phyloP scores from a whole-genome alignment of 2,888 invertebrate genomes.

The Ectobius pallidus region DNA sequence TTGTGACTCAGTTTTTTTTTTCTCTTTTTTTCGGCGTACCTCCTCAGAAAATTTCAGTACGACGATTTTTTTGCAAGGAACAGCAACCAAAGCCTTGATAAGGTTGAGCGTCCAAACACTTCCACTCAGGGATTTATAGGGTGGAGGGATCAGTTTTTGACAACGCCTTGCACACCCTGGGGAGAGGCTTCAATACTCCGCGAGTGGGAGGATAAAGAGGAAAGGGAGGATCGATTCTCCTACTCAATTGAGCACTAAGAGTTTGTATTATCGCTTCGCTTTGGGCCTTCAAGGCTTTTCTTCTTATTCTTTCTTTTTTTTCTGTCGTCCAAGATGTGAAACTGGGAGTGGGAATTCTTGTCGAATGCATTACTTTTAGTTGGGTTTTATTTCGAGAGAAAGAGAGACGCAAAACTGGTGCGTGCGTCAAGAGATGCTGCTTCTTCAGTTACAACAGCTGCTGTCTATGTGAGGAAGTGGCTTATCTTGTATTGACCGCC shows the following conservation, averaged over 20 bases:
- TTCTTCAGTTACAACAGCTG: no score
- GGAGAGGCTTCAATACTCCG: background rate
- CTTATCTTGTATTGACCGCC: no score
- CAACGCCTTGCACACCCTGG: background rate
- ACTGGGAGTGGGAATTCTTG: conserved; percentile 33
- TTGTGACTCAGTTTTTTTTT: no score
- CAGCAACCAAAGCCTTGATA: no score
- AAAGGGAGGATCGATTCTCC: background rate
- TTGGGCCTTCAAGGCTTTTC: background rate
- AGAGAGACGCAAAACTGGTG: no score
- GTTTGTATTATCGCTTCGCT: conserved; percentile 35
- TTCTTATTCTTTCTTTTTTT: no score
- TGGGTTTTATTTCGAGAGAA: conserved; percentile 15
- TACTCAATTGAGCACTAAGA: conserved; percentile 38
- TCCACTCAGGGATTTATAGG: conserved; percentile 25
- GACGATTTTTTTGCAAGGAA: no score
- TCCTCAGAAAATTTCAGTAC: no score
- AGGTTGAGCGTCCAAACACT: no score
- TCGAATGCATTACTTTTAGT: conserved; percentile 33
- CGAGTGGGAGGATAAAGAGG: background rate
- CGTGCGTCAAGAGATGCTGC: no score
- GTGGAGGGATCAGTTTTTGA: conserved; percentile 17
- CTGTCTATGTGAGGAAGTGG: no score
- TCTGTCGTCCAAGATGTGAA: background rate
- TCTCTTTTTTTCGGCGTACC: no score